phyloP scores from a whole-genome alignment of 92 coral and sea anemone genomes.

The Zoanthus gigantus region DNA sequence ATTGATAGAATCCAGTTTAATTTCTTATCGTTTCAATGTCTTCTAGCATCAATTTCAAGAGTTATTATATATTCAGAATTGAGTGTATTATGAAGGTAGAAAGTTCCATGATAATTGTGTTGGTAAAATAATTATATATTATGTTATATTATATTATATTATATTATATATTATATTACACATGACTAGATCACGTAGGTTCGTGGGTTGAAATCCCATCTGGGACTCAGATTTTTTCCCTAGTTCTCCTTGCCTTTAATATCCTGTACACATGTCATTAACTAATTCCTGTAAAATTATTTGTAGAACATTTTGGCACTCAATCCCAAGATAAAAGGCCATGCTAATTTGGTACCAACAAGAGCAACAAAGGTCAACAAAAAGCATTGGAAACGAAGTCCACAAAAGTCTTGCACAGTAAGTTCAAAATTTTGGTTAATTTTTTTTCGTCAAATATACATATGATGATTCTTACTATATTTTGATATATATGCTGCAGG shows the following conservation, averaged over 20 bases:
- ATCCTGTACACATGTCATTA: neutral
- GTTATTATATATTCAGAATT: too few relatives aligned
- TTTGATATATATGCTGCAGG: neutral
- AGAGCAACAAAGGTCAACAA: conserved; percentile 82
- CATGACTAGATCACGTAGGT: too few relatives aligned
- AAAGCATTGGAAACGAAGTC: conserved; percentile 95
- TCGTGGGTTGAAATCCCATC: too few relatives aligned
- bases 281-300: neutral
- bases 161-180: too few relatives aligned
- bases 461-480: neutral
- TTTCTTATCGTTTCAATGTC: too few relatives aligned
- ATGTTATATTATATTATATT: too few relatives aligned
- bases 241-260: neutral
- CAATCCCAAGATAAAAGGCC: conserved; percentile 88
- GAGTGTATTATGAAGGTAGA: too few relatives aligned
- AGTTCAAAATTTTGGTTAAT: conserved; percentile 7
- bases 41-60: too few relatives aligned
- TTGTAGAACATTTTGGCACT: conserved; percentile 85
- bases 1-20: too few relatives aligned
- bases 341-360: conserved; percentile 90
- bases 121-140: too few relatives aligned
- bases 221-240: too few relatives aligned
- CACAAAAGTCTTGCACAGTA: conserved; percentile 86
- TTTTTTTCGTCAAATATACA: neutral
- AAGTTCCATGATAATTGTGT: too few relatives aligned